Evolutionary conservation across 2,113 vertebrate species (phyloP).

Genomic region (Anhinga anhinga): DNA sequence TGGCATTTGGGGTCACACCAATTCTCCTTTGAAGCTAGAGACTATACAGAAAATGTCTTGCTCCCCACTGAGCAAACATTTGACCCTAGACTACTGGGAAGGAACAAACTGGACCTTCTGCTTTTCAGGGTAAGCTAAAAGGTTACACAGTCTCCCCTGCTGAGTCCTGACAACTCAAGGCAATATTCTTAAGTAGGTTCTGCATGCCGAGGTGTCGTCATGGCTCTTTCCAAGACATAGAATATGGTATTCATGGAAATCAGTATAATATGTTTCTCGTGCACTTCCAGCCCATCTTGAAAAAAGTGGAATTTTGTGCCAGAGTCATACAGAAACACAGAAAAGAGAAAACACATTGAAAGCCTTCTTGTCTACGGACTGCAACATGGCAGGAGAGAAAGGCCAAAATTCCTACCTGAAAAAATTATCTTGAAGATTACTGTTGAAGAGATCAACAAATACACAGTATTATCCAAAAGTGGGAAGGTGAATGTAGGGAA

Average conservation of each 20-base stretch:
- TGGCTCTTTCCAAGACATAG: constrained; percentile 7
- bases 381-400: neutral
- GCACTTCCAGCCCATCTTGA: neutral
- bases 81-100: constrained; percentile 33
- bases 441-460: neutral
- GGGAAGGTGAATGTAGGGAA: neutral
- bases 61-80: constrained; percentile 42
- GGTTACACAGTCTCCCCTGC: constrained; percentile 14
- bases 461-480: neutral
- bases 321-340: neutral
- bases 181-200: constrained; percentile 32
- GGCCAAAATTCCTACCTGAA: neutral
- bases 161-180: constrained; percentile 15
- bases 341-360: neutral
- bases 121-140: constrained; percentile 52
- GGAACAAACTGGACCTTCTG: constrained; percentile 56
- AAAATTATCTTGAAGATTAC: neutral
- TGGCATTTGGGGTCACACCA: constrained; percentile 42
- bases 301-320: neutral
- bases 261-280: neutral
- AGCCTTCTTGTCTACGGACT: neutral
- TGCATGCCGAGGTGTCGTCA: neutral
- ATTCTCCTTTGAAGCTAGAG: constrained; percentile 35
- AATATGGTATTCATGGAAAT: neutral
- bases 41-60: constrained; percentile 12